These are phyloP conservation scores for Plestiodon gilberti DNA, from an alignment of 2,113 vertebrate genomes.

Conservation along the genomic window DNA sequence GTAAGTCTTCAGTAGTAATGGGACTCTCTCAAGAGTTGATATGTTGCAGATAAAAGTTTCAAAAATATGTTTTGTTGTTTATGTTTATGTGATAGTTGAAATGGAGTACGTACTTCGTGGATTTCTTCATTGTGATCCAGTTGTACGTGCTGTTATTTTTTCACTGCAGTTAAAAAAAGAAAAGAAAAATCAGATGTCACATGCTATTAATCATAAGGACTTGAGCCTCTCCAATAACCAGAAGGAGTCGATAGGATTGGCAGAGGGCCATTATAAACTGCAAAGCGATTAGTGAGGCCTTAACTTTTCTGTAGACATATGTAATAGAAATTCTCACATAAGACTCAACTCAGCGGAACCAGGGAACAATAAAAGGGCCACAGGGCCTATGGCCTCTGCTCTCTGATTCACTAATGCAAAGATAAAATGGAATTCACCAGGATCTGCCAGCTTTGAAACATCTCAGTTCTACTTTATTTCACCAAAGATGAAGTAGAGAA, in stretches of 20 bases:
- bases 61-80: neutral
- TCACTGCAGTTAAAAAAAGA: constrained; percentile 40
- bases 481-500: constrained; percentile 66
- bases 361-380: constrained; percentile 71
- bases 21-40: neutral
- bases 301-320: constrained; percentile 41
- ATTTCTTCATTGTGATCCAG: neutral
- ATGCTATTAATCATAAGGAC: constrained; percentile 66
- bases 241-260: constrained; percentile 62
- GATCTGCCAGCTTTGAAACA: constrained; percentile 63
- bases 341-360: constrained; percentile 68
- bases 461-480: constrained; percentile 68
- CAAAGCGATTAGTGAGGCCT: constrained; percentile 59
- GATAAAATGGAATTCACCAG: constrained; percentile 67
- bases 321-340: constrained; percentile 72
- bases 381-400: constrained; percentile 58
- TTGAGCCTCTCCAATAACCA: constrained; percentile 49
- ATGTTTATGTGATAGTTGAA: neutral
- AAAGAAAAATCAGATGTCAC: constrained; percentile 56
- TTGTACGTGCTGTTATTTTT: constrained; percentile 49
- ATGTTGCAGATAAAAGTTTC: neutral
- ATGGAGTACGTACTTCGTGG: neutral
- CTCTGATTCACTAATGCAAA: constrained; percentile 63
- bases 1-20: neutral
- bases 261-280: constrained; percentile 62